Evolutionary conservation across 2,888 invertebrate genomes (phyloP).

Genomic region (Gymnocheta viridis): DNA sequence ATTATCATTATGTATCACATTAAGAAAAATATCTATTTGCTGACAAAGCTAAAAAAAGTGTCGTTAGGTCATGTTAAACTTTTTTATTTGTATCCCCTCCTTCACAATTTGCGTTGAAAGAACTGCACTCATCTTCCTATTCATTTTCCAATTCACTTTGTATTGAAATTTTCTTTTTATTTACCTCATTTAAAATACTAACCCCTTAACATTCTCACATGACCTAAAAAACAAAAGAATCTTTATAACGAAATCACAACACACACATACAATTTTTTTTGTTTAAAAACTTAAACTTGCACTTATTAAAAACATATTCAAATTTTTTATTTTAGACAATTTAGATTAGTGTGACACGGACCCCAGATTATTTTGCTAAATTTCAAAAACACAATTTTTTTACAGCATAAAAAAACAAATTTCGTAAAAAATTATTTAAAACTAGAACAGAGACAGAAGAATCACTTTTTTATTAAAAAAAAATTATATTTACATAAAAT

Average conservation of each 20-base stretch:
- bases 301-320: conserved; percentile 12
- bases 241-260: not conserved
- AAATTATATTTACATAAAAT: conserved; percentile 16
- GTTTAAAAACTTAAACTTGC: conserved; percentile 21
- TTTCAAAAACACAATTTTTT: conserved; percentile 38
- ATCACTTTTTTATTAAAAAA: not conserved
- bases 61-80: no score
- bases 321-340: conserved; percentile 41
- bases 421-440: conserved; percentile 40
- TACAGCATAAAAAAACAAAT: not conserved
- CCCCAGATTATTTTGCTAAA: conserved; percentile 66
- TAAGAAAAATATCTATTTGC: no score
- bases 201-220: conserved; percentile 58
- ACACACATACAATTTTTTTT: not conserved
- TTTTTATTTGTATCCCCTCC: no score
- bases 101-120: no score
- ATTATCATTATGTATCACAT: no score
- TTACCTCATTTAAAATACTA: conserved; percentile 19
- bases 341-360: conserved; percentile 39
- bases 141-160: no score
- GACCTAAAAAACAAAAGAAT: conserved; percentile 39
- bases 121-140: no score
- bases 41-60: no score
- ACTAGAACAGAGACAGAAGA: conserved; percentile 48
- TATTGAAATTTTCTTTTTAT: not conserved